Evolutionary conservation across 2,113 vertebrate genomes (phyloP).

Genomic region (Malurus cyaneus): DNA sequence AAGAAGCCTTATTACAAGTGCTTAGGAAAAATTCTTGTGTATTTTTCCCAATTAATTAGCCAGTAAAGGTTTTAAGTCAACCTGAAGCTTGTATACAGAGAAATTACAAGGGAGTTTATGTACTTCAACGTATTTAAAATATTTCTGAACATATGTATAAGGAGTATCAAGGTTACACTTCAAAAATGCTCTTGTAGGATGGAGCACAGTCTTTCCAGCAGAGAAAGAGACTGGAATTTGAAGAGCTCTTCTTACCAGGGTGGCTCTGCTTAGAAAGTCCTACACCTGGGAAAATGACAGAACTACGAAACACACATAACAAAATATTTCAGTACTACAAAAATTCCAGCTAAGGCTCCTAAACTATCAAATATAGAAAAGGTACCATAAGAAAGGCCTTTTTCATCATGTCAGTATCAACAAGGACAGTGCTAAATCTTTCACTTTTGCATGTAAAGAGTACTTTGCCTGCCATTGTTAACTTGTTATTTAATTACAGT

Average conservation of each 20-base stretch:
- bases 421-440: not conserved
- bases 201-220: not conserved
- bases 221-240: not conserved
- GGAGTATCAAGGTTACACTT: not conserved
- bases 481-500: not conserved
- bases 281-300: not conserved
- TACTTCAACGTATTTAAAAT: not conserved
- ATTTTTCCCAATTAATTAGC: not conserved
- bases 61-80: not conserved
- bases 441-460: not conserved
- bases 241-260: not conserved
- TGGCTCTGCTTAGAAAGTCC: not conserved
- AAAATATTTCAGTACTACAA: not conserved
- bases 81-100: not conserved
- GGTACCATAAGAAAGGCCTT: not conserved
- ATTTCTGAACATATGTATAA: not conserved
- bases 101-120: not conserved
- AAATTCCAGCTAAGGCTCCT: not conserved
- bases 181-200: not conserved
- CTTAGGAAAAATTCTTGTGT: not conserved
- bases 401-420: not conserved
- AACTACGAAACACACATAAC: not conserved
- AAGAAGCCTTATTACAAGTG: not conserved
- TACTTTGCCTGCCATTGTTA: not conserved
- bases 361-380: not conserved